Evolutionary conservation across 1,140 invertebrate genomes (phyloP).

Genomic region (Bombus affinis): DNA sequence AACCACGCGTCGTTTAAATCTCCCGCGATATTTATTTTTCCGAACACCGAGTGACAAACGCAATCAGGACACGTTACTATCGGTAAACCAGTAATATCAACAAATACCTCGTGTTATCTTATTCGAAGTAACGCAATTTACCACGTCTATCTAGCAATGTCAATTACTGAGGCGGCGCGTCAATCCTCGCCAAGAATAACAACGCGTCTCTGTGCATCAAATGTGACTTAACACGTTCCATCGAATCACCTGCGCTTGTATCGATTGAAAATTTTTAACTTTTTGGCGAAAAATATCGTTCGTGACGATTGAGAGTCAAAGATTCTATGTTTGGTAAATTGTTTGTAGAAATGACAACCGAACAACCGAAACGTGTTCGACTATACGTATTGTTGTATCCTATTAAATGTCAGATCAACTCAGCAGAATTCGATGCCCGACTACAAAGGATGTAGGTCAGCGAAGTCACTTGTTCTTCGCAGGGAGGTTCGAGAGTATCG

Average conservation of each 20-base stretch:
- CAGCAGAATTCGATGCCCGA: neutral
- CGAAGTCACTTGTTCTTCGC: neutral
- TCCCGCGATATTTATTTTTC: neutral
- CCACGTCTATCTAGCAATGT: neutral
- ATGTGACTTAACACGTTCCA: constrained; percentile 2
- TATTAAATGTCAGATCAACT: neutral
- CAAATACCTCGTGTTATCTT: constrained; percentile 11
- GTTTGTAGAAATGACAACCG: neutral
- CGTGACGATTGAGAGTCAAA: no score
- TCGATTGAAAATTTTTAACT: no score
- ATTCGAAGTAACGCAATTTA: neutral
- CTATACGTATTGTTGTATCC: neutral
- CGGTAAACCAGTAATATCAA: constrained; percentile 14
- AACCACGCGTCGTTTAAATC: neutral
- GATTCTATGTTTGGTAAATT: no score
- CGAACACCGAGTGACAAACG: neutral
- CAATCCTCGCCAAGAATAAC: constrained; percentile 1
- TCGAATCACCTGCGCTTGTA: neutral
- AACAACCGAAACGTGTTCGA: neutral
- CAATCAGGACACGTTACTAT: neutral
- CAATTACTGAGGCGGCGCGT: neutral
- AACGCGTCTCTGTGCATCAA: neutral
- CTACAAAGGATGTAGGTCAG: neutral
- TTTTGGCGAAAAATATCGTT: no score
- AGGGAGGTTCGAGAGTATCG: neutral